Percentiles rank a stretch among this genome's conserved stretches.
These are phyloP conservation scores for Samia ricini DNA, from an alignment of 1,140 invertebrate species.

Conservation along the genomic window DNA sequence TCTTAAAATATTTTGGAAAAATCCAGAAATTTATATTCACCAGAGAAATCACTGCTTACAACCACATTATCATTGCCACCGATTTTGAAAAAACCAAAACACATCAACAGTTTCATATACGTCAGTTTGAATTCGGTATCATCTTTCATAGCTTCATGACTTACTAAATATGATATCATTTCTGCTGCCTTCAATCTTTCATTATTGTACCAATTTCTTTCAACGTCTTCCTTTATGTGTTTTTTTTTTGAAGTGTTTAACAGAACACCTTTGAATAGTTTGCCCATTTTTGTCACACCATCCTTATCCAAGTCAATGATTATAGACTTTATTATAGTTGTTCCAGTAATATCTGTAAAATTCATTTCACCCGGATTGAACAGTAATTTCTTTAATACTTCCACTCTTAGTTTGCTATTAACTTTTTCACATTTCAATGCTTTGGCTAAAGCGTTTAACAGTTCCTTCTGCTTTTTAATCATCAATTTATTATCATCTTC, in stretches of 20 bases:
- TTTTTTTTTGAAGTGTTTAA: constrained; percentile 75
- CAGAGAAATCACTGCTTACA: constrained; percentile 78
- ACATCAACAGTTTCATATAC: constrained; percentile 82
- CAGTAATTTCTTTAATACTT: constrained; percentile 80
- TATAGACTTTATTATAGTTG: constrained; percentile 80
- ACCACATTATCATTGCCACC: constrained; percentile 69
- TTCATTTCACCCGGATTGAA: constrained; percentile 83
- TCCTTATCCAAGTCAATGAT: constrained; percentile 79
- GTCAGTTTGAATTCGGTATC: constrained; percentile 82
- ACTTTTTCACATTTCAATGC: constrained; percentile 72
- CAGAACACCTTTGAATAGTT: constrained; percentile 79
- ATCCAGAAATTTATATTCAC: constrained; percentile 49
- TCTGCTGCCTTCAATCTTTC: constrained; percentile 83
- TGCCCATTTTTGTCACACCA: constrained; percentile 80
- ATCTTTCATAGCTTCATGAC: constrained; percentile 78
- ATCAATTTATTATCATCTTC: constrained; percentile 75
- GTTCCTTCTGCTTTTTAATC: constrained; percentile 76
- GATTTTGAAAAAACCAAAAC: constrained; percentile 81
- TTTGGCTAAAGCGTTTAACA: constrained; percentile 77
- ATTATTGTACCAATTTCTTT: constrained; percentile 80
- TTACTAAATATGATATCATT: constrained; percentile 81
- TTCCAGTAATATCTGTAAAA: constrained; percentile 84
- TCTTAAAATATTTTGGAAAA: neutral
- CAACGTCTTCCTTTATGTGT: constrained; percentile 66
- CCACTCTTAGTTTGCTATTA: constrained; percentile 75